Percentiles rank a stretch among this genome's conserved stretches.
Evolutionary conservation across 1,140 invertebrate genomes (phyloP).

Genomic region (Cyclargus thomasi): DNA sequence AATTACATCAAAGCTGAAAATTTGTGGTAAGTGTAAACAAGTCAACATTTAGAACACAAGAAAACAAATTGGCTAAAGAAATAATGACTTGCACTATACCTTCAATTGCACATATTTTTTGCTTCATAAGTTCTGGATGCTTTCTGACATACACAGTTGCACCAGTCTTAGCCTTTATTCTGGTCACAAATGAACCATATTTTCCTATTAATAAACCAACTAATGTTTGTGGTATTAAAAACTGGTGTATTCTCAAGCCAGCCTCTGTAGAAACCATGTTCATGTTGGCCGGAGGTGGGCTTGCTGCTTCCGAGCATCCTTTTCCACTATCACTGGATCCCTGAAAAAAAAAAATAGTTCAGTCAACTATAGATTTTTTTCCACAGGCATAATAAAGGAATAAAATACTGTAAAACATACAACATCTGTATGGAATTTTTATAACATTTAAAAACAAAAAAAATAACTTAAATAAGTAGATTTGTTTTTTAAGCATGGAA

Average conservation of each 20-base stretch:
- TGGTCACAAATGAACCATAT: constrained; percentile 86
- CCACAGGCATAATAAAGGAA: no score
- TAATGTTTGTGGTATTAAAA: constrained; percentile 85
- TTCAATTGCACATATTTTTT: constrained; percentile 90
- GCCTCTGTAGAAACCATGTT: constrained; percentile 57
- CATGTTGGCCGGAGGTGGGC: constrained; percentile 73
- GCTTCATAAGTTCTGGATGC: constrained; percentile 81
- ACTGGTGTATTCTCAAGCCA: constrained; percentile 77
- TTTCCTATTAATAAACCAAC: constrained; percentile 93
- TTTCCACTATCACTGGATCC: constrained; percentile 86
- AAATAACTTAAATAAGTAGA: background rate
- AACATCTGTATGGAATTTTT: background rate
- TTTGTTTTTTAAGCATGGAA: background rate
- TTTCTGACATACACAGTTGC: constrained; percentile 86
- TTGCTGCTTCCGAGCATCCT: constrained; percentile 81
- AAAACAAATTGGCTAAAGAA: background rate
- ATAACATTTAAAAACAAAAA: background rate
- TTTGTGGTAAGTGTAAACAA: no score
- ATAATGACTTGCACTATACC: constrained; percentile 67
- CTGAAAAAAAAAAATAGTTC: constrained; percentile 49
- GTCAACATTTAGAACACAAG: no score
- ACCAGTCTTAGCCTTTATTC: constrained; percentile 85
- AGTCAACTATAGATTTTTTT: no score
- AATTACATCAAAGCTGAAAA: no score
- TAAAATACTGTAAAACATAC: no score